Evolutionary conservation across 1,140 invertebrate genomes (phyloP), one percentile per base, ranked within the genome.

Genomic region (Drosophila malerkotliana): DNA sequence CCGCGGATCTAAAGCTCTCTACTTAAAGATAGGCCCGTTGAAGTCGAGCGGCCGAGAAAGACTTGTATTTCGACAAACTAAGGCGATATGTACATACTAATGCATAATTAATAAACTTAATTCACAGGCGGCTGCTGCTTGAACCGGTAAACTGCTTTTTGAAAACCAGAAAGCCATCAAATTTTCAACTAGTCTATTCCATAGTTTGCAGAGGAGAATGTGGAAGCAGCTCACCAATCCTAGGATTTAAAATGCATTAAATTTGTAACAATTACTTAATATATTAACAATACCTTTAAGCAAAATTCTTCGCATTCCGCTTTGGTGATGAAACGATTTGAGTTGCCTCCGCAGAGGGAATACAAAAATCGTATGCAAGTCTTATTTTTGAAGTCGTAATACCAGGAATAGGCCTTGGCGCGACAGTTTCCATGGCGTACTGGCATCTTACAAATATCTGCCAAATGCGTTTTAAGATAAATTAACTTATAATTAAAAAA

Each of bases 291-390:
- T n/a, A 58, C 56, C 8, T 1, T 10, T 2, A 14, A 45, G 21
- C 56, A 58, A 32, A 58, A 0, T 3, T 10, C 18, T 26, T 32
- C 26, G 56, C 56, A 58, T 18, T 58, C 56, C 0, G 8, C 4
- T 12, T 8, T 10, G 4, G 56, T 10, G 4, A 30, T 18, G 44
- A 58, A 58, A 28, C 56, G 44, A 21, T 58, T 58, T 7, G 0
- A 2, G n/a, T 58, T 49, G 6, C 56, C 56, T 4, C 18, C 56
- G 49, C 56, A 58, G 1, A 58, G 8, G 4, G 26, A 44, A 58
- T 58, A 51, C 3, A 0, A 0, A 6, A 58, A 58, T 26, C 57
- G n/a, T 1, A 1, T 0, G 18, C 57, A 59, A 0, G 1, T 0
- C 9, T 9, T 59, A 5, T 2, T 14, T 6, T 3, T 4, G 0